These are phyloP conservation scores for Lota lota DNA, from an alignment of 2,113 vertebrate genomes.

Conservation along the genomic window DNA sequence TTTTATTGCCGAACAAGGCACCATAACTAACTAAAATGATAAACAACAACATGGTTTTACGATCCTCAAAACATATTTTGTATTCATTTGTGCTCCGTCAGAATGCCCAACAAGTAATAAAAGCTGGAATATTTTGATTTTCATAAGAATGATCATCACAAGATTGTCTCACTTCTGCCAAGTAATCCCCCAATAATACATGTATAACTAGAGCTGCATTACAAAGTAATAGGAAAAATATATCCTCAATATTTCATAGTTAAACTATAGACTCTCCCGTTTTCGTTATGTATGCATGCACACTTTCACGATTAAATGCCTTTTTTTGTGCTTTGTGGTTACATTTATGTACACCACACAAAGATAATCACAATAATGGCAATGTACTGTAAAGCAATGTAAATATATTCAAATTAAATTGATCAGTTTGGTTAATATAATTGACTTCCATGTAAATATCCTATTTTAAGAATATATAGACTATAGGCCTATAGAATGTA, in stretches of 20 bases:
- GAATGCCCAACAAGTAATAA: constrained; percentile 38
- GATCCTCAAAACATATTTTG: constrained; percentile 18
- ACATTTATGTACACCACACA: too few species aligned
- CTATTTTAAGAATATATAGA: too few species aligned
- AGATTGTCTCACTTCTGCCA: constrained; percentile 64
- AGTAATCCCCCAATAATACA: constrained; percentile 55
- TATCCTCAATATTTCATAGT: constrained; percentile 39
- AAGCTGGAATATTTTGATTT: constrained; percentile 27
- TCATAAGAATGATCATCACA: constrained; percentile 41
- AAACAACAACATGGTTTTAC: constrained; percentile 25
- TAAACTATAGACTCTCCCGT: too few species aligned
- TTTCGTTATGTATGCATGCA: too few species aligned
- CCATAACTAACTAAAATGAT: constrained; percentile 37
- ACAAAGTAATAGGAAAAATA: constrained; percentile 38
- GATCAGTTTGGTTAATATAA: too few species aligned
- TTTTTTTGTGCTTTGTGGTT: too few species aligned
- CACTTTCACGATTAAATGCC: too few species aligned
- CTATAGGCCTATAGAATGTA: constrained; percentile 18
- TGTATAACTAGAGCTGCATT: constrained; percentile 53
- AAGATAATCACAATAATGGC: too few species aligned
- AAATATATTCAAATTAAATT: too few species aligned
- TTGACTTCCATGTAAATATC: too few species aligned
- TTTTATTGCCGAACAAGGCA: neutral
- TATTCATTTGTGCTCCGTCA: constrained; percentile 55
- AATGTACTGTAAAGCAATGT: too few species aligned